These are phyloP conservation scores for Centrocercus urophasianus DNA, from an alignment of 2,113 vertebrate species.

Conservation along the genomic window DNA sequence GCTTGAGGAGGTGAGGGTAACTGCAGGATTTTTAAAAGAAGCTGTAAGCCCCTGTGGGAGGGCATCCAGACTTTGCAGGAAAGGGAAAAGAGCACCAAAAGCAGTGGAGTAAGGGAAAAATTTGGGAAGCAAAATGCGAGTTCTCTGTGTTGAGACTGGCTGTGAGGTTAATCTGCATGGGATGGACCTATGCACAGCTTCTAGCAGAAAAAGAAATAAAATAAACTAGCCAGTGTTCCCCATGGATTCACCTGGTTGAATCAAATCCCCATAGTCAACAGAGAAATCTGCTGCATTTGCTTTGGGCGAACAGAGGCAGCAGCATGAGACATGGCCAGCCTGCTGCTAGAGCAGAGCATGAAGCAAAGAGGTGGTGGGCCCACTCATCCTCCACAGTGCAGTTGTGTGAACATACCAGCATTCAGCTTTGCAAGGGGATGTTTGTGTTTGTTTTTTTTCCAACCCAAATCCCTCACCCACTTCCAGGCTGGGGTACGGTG, in stretches of 20 bases:
- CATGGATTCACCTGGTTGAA: constrained; percentile 4
- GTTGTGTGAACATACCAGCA: neutral
- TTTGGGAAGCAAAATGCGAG: neutral
- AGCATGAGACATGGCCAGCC: neutral
- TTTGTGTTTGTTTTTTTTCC: neutral
- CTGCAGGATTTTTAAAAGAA: constrained; percentile 31
- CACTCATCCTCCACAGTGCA: neutral
- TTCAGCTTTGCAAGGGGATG: neutral
- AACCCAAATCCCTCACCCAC: neutral
- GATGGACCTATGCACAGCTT: neutral
- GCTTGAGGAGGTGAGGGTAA: neutral
- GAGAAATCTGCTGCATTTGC: constrained; percentile 21
- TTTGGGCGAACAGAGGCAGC: constrained; percentile 17
- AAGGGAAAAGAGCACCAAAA: neutral
- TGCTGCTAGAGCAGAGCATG: neutral
- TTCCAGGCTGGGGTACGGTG: neutral
- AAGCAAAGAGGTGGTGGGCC: neutral
- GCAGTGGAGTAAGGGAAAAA: neutral
- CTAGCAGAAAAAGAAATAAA: constrained; percentile 25
- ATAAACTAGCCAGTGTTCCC: neutral
- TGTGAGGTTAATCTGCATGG: neutral
- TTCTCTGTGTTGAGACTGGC: neutral
- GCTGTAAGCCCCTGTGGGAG: neutral
- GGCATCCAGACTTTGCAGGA: neutral
- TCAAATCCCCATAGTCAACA: neutral